Evolutionary conservation across 2,888 invertebrate species (phyloP).

Genomic region (Tipula confusa): DNA sequence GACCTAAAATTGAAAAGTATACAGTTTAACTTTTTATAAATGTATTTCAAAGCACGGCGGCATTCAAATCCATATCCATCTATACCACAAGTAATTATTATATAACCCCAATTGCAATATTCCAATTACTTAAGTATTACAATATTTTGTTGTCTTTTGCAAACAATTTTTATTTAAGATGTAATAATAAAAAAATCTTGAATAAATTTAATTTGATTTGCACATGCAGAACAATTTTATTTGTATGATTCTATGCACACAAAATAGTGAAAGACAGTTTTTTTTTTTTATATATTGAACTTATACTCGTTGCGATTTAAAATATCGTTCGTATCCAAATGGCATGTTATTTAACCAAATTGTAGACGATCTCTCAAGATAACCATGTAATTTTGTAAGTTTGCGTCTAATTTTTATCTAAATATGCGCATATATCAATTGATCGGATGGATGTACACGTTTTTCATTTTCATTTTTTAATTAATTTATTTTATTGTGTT

Average conservation of each 20-base stretch:
- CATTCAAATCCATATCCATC: background rate
- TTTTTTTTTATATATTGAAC: background rate
- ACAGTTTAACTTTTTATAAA: no score
- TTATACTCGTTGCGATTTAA: background rate
- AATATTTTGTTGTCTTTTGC: background rate
- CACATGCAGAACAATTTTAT: background rate
- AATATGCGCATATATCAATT: background rate
- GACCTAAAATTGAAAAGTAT: no score
- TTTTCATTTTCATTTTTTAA: background rate
- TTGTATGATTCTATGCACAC: background rate
- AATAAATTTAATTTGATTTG: slow-evolving; percentile 25
- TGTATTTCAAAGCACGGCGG: no score
- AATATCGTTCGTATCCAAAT: background rate
- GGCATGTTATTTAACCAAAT: background rate
- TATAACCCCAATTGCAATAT: background rate
- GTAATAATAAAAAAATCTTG: background rate
- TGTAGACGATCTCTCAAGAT: background rate
- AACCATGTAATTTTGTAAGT: background rate
- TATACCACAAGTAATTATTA: background rate
- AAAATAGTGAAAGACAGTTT: background rate
- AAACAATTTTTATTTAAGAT: background rate
- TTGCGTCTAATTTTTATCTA: background rate
- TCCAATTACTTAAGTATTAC: background rate
- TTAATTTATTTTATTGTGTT: background rate
- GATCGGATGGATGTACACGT: background rate